Evolutionary conservation across 2,797 vertebrate species (phyloP).

Genomic region (Sphaeramia orbicularis): DNA sequence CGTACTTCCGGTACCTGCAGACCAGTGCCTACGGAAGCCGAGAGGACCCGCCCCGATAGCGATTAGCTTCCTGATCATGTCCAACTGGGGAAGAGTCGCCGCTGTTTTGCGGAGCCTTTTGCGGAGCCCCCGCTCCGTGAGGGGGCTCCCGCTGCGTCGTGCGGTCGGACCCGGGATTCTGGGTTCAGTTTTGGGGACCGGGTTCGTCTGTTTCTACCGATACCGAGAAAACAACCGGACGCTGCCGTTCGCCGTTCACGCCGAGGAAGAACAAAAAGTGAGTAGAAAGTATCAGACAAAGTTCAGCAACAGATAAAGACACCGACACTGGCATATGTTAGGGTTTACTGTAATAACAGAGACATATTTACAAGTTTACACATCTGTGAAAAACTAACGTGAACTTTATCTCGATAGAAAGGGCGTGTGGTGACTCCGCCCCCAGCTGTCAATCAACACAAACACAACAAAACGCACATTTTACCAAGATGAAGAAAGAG

Average conservation of each 20-base stretch:
- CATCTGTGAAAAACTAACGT: too few relatives aligned
- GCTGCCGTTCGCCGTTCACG: constrained; percentile 69
- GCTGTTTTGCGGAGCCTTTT: constrained; percentile 46
- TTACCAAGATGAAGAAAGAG: too few relatives aligned
- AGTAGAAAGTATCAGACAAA: constrained; percentile 17
- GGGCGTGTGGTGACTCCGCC: constrained; percentile 7
- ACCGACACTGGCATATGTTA: not conserved
- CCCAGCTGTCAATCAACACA: constrained; percentile 3
- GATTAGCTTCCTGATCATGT: constrained; percentile 71
- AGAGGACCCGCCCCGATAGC: rapidly evolving
- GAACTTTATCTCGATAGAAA: not conserved
- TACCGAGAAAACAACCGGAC: constrained; percentile 31
- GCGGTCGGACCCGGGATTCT: constrained; percentile 53
- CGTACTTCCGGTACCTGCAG: rapidly evolving
- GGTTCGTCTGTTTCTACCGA: constrained; percentile 52
- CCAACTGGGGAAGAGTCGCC: constrained; percentile 70
- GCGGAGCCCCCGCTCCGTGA: constrained; percentile 41
- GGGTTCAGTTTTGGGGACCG: constrained; percentile 69
- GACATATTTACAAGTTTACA: too few relatives aligned
- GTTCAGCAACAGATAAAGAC: too few relatives aligned
- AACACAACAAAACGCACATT: too few relatives aligned
- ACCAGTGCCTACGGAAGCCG: constrained; percentile 49
- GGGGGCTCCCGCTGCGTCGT: constrained; percentile 2
- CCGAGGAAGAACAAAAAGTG: constrained; percentile 74
- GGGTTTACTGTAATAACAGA: too few relatives aligned